Evolutionary conservation across 23 tunicate species (phyloP), one percentile per base, ranked within the genome.

Genomic region (Clavelina lepadiformis): DNA sequence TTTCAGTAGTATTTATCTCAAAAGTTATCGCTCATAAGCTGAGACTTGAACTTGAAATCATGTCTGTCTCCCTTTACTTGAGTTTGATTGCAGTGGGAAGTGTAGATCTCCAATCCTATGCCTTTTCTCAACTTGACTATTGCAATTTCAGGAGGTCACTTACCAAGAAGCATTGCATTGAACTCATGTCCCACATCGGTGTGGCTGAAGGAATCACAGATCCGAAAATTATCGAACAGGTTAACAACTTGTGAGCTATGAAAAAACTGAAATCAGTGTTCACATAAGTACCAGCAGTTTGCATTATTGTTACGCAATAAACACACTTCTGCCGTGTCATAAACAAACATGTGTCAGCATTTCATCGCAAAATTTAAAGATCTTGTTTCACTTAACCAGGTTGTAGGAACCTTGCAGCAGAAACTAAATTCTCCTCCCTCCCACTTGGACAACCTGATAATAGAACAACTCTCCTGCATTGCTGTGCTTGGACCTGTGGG

Each of bases 401-500:
- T 89, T 38, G 82, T 81, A 18, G 73, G 85, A 19, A 75, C 79
- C 34, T 49, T 89, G 27, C 88, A 89, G 60, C 83, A 85, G 45
- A 71, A 81, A 11, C 54, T 89, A 5, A 67, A 70, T 56, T 68
- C 97, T 49, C 83, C 83, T 6, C 75, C 79, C 11, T 71, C 84
- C 13, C 63, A 56, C n/a, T 56, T 81, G 5, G 97, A 89, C 62
- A 60, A 55, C 31, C 27, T 81, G 22, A 89, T 89, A 13, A 64
- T 89, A 21, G 78, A 81, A 24, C 97, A 89, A 47, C 75, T 89
- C 0, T 72, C 97, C 6, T 44, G 71, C 50, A 89, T 89, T 21
- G 97, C 97, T 24, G 76, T 89, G 18, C 51, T 75, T 0, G 83
- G 83, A 20, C 66, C 78, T 21, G 95, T 86, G 65, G 38, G 89